These are phyloP conservation scores for Plotosus lineatus DNA, from an alignment of 2,113 vertebrate species.

Conservation along the genomic window DNA sequence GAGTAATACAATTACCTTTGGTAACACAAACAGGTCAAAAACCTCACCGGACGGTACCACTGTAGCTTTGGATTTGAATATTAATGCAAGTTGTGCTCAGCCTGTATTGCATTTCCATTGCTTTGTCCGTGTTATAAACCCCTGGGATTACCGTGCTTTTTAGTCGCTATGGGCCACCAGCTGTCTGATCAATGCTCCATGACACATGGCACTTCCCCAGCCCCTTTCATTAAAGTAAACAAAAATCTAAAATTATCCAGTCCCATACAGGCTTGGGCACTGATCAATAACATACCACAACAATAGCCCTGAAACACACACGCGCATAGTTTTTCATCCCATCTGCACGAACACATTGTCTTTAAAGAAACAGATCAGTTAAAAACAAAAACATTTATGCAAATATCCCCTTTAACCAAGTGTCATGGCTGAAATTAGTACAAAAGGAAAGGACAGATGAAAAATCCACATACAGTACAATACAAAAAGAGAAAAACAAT, in stretches of 20 bases:
- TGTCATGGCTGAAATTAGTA: background rate
- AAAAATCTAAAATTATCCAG: background rate
- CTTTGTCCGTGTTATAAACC: background rate
- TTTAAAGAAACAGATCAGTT: background rate
- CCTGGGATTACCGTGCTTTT: slow-evolving; percentile 1
- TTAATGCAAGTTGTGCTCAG: background rate
- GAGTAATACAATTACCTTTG: no score
- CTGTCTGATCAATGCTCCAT: slow-evolving; percentile 32
- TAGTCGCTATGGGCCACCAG: slow-evolving; percentile 9
- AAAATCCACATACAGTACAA: background rate
- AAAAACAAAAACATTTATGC: background rate
- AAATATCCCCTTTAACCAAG: background rate
- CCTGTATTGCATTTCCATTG: background rate
- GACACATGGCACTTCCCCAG: background rate
- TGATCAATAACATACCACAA: slow-evolving; percentile 8
- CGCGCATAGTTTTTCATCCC: background rate
- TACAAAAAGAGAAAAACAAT: background rate
- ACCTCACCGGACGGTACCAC: background rate
- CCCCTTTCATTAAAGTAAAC: slow-evolving; percentile 5
- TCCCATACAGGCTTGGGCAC: background rate
- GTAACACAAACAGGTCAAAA: slow-evolving; percentile 15
- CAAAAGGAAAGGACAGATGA: background rate
- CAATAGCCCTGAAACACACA: background rate
- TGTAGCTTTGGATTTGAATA: background rate
- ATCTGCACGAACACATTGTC: background rate